A percentile compares a stretch with the other conserved stretches of the same genome.
Evolutionary conservation across 2,888 invertebrate genomes (phyloP).

Genomic region (Timema podura): DNA sequence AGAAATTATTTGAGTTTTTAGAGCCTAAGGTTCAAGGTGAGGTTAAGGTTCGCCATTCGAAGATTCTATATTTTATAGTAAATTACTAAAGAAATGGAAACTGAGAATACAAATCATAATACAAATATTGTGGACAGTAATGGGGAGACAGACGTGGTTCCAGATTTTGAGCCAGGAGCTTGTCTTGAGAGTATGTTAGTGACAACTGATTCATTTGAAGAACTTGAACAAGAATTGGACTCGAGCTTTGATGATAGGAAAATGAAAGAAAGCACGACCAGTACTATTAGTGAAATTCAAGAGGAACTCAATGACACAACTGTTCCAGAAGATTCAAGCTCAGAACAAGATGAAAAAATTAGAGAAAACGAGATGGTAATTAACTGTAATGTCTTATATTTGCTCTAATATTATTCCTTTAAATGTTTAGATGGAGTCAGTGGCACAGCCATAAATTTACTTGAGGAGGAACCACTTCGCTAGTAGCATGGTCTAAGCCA

Average conservation of each 20-base stretch:
- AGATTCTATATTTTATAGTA: no score
- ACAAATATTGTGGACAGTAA: conserved; percentile 21
- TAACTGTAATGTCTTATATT: neutral
- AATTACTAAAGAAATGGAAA: no score
- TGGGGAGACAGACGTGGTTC: conserved; percentile 27
- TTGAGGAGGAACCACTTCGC: no score
- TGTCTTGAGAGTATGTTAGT: conserved; percentile 64
- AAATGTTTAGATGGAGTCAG: no score
- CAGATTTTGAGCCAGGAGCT: conserved; percentile 53
- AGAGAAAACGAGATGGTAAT: conserved; percentile 28
- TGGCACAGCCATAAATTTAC: no score
- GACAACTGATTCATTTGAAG: conserved; percentile 66
- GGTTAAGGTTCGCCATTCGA: no score
- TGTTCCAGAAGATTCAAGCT: conserved; percentile 25
- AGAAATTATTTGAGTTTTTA: no score
- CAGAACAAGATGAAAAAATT: conserved; percentile 26
- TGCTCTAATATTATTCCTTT: no score
- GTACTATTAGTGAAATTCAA: conserved; percentile 57
- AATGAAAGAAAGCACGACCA: conserved; percentile 52
- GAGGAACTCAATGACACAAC: conserved; percentile 49
- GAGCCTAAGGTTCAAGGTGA: no score
- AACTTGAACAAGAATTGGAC: conserved; percentile 63
- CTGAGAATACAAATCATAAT: neutral
- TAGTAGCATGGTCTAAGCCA: no score
- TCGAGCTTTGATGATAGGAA: conserved; percentile 57